Percentiles rank a stretch among this genome's conserved stretches.
phyloP scores from a whole-genome alignment of 2,797 vertebrate species.

The Oryzias sinensis region DNA sequence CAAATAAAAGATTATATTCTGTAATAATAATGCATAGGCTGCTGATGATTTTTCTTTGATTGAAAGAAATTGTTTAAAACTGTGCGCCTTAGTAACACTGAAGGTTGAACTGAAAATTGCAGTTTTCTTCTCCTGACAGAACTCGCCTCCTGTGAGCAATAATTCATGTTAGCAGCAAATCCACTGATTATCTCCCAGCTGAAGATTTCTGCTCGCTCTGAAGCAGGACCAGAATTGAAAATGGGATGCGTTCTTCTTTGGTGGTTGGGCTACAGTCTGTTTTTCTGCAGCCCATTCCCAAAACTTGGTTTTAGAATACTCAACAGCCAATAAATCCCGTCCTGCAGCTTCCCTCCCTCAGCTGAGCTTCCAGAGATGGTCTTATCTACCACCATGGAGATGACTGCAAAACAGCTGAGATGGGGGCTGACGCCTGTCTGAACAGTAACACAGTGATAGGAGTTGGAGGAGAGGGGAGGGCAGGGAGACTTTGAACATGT shows the following conservation, averaged over 20 bases:
- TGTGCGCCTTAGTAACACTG: slow-evolving; percentile 22
- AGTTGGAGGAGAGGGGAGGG: slow-evolving; percentile 1
- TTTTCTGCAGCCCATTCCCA: slow-evolving; percentile 20
- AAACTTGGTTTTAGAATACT: slow-evolving; percentile 18
- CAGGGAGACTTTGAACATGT: slow-evolving; percentile 49
- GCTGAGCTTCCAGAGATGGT: slow-evolving; percentile 30
- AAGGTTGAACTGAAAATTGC: slow-evolving; percentile 5
- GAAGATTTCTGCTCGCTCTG: slow-evolving; percentile 10
- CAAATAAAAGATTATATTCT: slow-evolving; percentile 6
- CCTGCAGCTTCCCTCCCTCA: slow-evolving; percentile 25
- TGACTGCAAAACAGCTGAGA: slow-evolving; percentile 44
- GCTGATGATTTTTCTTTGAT: slow-evolving; percentile 19
- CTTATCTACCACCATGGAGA: slow-evolving; percentile 31
- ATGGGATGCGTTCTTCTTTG: slow-evolving; percentile 50
- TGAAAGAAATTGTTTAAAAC: slow-evolving; percentile 16
- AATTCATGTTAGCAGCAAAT: slow-evolving; percentile 30
- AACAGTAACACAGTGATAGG: slow-evolving; percentile 27
- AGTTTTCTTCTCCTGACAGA: no score
- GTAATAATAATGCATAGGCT: neutral
- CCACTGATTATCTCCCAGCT: slow-evolving; percentile 28
- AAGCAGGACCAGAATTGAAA: slow-evolving; percentile 15
- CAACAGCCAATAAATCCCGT: slow-evolving; percentile 12
- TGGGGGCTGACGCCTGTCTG: slow-evolving; percentile 36
- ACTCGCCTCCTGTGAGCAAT: neutral
- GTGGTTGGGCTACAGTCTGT: slow-evolving; percentile 37